These are phyloP conservation scores for Eira barbara DNA, from an alignment of 2,113 vertebrate genomes.

Conservation along the genomic window DNA sequence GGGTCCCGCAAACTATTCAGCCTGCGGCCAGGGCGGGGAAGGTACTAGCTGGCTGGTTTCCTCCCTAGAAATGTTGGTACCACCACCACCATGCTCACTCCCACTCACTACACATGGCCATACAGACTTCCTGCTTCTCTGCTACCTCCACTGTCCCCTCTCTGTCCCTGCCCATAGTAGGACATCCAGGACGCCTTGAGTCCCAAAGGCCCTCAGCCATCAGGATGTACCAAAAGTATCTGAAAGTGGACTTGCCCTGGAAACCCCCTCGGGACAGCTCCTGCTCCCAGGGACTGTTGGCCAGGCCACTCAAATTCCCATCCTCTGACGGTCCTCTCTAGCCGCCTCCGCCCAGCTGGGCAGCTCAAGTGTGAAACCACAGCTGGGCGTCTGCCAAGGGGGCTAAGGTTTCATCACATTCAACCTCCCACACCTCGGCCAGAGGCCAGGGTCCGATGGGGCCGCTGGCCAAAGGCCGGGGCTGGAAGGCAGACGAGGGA, in stretches of 20 bases:
- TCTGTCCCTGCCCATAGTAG: not conserved
- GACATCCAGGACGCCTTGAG: not conserved
- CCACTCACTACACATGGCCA: not conserved
- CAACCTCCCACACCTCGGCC: slow-evolving; percentile 61
- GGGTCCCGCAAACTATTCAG: not conserved
- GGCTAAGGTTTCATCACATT: slow-evolving; percentile 59
- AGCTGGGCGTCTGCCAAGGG: slow-evolving; percentile 65
- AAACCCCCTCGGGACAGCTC: slow-evolving; percentile 25
- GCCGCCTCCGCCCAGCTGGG: slow-evolving; percentile 42
- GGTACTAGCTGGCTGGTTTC: not conserved
- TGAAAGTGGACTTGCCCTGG: slow-evolving; percentile 18
- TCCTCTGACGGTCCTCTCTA: slow-evolving; percentile 51
- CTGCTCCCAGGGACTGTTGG: slow-evolving; percentile 41
- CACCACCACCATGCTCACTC: not conserved
- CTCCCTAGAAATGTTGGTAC: not conserved
- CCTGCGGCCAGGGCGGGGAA: not conserved
- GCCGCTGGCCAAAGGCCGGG: slow-evolving; percentile 35
- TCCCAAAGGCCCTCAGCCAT: not conserved
- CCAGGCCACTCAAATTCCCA: slow-evolving; percentile 47
- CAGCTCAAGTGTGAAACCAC: slow-evolving; percentile 72
- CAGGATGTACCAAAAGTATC: not conserved
- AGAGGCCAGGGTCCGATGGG: slow-evolving; percentile 43
- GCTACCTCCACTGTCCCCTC: not conserved
- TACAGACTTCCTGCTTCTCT: not conserved
- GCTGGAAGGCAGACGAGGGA: not conserved